These are phyloP conservation scores for Danio aesculapii DNA, from an alignment of 2,797 vertebrate species.

Conservation along the genomic window DNA sequence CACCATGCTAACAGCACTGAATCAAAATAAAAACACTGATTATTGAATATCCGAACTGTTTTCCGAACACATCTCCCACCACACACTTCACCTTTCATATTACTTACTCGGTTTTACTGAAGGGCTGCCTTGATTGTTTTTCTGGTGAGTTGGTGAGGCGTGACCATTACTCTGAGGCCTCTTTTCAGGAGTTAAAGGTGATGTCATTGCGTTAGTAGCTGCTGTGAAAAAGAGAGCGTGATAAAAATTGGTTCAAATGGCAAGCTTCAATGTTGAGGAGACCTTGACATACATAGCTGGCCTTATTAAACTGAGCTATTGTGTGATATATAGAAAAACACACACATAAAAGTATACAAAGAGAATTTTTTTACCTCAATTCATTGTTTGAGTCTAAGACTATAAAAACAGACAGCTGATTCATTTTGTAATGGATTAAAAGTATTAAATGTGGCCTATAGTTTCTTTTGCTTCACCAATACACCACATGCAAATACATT, in stretches of 20 bases:
- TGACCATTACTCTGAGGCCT: conserved; percentile 73
- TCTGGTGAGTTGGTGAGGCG: conserved; percentile 71
- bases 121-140: conserved; percentile 57
- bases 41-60: background rate
- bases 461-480: background rate
- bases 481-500: conserved; percentile 4
- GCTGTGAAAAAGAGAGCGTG: background rate
- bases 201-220: conserved; percentile 71
- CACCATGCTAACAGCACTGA: background rate
- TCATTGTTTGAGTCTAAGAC: background rate
- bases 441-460: background rate
- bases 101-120: conserved; percentile 74
- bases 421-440: conserved; percentile 35
- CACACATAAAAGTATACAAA: background rate
- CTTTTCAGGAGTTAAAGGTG: conserved; percentile 74
- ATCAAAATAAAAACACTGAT: background rate
- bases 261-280: background rate
- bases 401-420: conserved; percentile 16
- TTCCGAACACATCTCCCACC: background rate
- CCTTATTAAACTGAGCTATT: background rate
- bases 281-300: conserved; percentile 24
- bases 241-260: background rate
- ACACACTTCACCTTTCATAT: background rate
- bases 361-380: background rate
- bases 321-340: conserved; percentile 3